phyloP scores from a whole-genome alignment of 2,797 vertebrate genomes.

The Propithecus perrieri region DNA sequence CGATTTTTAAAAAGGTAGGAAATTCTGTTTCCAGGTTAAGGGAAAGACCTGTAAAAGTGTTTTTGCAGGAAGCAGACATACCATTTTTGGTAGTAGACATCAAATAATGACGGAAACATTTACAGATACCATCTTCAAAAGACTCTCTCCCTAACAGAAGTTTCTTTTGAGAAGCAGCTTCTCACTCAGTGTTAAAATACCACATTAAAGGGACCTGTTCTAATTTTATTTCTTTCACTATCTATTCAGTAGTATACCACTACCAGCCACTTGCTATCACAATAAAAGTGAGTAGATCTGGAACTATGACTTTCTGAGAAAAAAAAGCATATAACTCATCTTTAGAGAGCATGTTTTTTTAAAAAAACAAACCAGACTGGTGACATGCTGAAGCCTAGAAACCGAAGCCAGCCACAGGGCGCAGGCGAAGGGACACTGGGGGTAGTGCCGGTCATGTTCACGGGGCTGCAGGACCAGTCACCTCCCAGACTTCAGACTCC shows the following conservation, averaged over 20 bases:
- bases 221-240: background rate
- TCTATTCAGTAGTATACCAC: background rate
- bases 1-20: background rate
- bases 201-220: background rate
- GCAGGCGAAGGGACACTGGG: accelerated
- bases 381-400: background rate
- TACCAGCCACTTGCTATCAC: background rate
- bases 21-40: background rate
- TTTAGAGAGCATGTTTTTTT: background rate
- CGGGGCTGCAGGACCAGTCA: accelerated
- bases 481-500: no score
- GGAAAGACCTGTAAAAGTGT: background rate
- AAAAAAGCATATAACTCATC: background rate
- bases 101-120: background rate
- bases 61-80: background rate
- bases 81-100: background rate
- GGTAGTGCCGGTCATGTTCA: accelerated
- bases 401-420: accelerated
- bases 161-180: background rate
- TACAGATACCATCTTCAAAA: background rate
- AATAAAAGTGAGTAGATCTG: background rate
- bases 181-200: background rate
- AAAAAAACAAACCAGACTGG: background rate
- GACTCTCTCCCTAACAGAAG: background rate
- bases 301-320: background rate